phyloP scores from a whole-genome alignment of 2,888 invertebrate species.

The Priocnemis perturbator region DNA sequence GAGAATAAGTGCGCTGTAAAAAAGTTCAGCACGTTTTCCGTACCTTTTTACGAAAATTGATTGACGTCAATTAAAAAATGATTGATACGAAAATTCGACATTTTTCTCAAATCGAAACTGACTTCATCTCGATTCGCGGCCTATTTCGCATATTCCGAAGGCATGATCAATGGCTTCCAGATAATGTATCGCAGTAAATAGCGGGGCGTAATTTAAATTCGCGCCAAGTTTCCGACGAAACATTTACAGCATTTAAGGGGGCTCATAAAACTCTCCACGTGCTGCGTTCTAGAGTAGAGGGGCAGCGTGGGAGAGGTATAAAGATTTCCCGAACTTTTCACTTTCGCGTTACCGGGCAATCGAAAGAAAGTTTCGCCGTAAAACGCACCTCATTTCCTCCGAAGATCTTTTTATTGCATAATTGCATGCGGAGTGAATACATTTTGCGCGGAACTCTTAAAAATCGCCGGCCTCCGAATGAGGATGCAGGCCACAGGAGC shows the following conservation, averaged over 20 bases:
- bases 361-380: conserved; percentile 12
- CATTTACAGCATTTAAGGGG: conserved; percentile 13
- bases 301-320: not conserved
- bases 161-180: too few relatives aligned
- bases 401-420: conserved; percentile 6
- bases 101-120: too few relatives aligned
- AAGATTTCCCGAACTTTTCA: conserved; percentile 18
- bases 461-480: not conserved
- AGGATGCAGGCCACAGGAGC: too few relatives aligned
- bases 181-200: conserved; percentile 9
- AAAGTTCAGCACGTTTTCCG: too few relatives aligned
- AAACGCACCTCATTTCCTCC: conserved; percentile 16
- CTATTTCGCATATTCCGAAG: too few relatives aligned
- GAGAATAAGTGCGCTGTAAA: too few relatives aligned
- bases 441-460: conserved; percentile 3
- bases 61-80: too few relatives aligned
- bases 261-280: conserved; percentile 10
- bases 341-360: conserved; percentile 8
- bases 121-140: too few relatives aligned
- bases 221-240: not conserved
- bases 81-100: too few relatives aligned
- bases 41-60: too few relatives aligned
- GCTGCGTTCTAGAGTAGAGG: too few relatives aligned
- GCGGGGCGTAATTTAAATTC: conserved; percentile 12
- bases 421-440: conserved; percentile 6